Evolutionary conservation across 2,888 invertebrate genomes (phyloP).

Genomic region (Drosophila melanocephala): DNA sequence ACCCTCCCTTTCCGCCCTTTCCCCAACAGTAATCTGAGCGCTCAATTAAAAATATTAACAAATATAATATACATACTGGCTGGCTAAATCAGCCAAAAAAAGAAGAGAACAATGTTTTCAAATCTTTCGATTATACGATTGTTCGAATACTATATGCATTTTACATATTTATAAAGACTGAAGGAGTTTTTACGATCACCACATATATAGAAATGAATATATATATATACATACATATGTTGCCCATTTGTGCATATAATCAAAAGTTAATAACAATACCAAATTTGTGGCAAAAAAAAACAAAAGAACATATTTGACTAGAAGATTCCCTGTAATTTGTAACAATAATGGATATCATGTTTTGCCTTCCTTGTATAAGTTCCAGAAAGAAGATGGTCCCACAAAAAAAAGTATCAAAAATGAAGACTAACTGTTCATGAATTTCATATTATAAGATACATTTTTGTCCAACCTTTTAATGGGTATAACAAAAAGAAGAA

Average conservation of each 20-base stretch:
- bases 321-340: constrained; percentile 2
- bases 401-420: not conserved
- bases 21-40: constrained; percentile 5
- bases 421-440: not conserved
- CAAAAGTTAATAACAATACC: constrained; percentile 48
- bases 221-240: constrained; percentile 1
- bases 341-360: too few relatives aligned
- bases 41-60: not conserved
- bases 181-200: constrained; percentile 10
- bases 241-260: constrained; percentile 61
- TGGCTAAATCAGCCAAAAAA: constrained; percentile 7
- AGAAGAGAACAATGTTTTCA: not conserved
- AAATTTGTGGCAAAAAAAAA: constrained; percentile 10
- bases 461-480: not conserved
- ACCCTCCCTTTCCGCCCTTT: not conserved
- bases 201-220: not conserved
- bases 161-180: constrained; percentile 3
- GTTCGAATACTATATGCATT: constrained; percentile 4
- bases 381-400: not conserved
- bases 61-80: not conserved
- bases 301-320: constrained; percentile 2
- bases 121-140: constrained; percentile 21
- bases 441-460: not conserved
- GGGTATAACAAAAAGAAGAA: constrained; percentile 29
- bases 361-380: not conserved